Conservation (phyloP, 2,797 vertebrate genomes). For the Antennarius maculatus region DNA sequence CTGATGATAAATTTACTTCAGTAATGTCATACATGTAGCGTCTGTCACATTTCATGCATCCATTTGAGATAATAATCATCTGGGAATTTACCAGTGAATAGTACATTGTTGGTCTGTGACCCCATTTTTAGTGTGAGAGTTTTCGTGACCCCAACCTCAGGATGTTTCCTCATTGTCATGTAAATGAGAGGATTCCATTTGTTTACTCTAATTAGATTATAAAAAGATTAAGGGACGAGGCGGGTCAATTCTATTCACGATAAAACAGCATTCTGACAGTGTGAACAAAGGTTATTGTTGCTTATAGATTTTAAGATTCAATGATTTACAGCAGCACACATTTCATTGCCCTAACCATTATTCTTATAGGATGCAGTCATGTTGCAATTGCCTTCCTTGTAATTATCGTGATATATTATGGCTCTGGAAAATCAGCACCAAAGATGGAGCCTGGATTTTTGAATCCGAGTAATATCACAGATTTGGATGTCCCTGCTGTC, state of each 20-base stretch:
- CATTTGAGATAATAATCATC: not conserved
- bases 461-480: slow-evolving; percentile 44
- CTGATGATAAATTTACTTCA: too few species aligned
- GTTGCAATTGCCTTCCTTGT: not conserved
- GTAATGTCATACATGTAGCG: too few species aligned
- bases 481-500: slow-evolving; percentile 17
- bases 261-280: not conserved
- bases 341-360: not conserved
- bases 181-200: slow-evolving; percentile 31
- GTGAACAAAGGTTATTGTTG: not conserved
- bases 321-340: not conserved
- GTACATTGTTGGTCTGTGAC: slow-evolving; percentile 44
- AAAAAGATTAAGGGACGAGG: slow-evolving; percentile 16
- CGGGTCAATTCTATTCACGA: not conserved
- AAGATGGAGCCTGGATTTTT: slow-evolving; percentile 45
- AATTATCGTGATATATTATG: not conserved
- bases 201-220: slow-evolving; percentile 45
- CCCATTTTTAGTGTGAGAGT: slow-evolving; percentile 39
- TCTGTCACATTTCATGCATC: not conserved
- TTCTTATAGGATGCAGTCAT: not conserved
- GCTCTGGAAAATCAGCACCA: slow-evolving; percentile 19
- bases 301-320: not conserved
- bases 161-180: slow-evolving; percentile 46
- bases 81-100: slow-evolving; percentile 22
- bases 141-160: slow-evolving; percentile 18